These are phyloP conservation scores for Cetoscarus ocellatus DNA, from an alignment of 2,797 vertebrate genomes.

Conservation along the genomic window DNA sequence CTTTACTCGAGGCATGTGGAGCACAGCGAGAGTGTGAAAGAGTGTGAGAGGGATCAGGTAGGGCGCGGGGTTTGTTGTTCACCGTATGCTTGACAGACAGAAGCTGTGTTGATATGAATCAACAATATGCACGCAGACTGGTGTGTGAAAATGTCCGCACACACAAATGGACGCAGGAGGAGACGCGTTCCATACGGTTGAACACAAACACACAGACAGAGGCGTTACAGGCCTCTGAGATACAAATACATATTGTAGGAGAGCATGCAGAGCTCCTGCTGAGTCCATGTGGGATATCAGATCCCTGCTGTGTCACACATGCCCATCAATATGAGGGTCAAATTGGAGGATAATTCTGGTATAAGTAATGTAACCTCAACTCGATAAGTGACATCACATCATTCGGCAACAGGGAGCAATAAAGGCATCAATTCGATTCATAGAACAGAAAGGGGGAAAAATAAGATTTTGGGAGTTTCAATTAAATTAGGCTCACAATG, in stretches of 20 bases:
- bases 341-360: no score
- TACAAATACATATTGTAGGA: neutral
- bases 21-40: neutral
- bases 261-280: conserved; percentile 13
- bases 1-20: neutral
- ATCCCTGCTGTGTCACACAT: neutral
- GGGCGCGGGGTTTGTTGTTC: conserved; percentile 12
- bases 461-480: no score
- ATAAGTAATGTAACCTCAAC: no score
- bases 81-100: conserved; percentile 29
- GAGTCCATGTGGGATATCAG: neutral
- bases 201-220: conserved; percentile 14
- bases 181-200: neutral
- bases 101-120: conserved; percentile 28
- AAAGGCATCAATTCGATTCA: no score
- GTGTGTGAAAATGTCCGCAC: neutral
- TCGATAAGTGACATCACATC: no score
- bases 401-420: no score
- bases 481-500: no score
- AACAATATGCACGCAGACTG: conserved; percentile 14
- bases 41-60: neutral
- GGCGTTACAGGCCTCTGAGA: neutral
- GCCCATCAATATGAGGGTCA: conserved; percentile 8
- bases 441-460: no score
- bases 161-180: neutral